Conservation (phyloP, 2,113 vertebrate species). For the Odontophorus gujanensis region DNA sequence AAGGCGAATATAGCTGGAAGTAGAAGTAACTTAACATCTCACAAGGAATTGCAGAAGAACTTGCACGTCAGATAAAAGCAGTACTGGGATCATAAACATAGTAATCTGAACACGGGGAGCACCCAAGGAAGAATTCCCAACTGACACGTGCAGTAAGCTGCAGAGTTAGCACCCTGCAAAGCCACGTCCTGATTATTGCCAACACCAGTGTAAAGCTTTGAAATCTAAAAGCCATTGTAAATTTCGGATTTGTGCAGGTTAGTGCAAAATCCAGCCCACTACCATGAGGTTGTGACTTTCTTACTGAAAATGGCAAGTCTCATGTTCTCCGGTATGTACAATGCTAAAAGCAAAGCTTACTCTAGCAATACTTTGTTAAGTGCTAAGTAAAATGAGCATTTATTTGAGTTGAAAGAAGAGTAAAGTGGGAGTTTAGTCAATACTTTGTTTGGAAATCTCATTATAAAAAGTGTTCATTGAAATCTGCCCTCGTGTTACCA, state of each 20-base stretch:
- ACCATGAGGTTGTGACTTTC: neutral
- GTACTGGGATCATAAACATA: neutral
- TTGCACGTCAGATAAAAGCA: neutral
- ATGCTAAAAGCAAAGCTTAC: neutral
- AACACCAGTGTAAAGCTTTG: neutral
- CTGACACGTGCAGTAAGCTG: neutral
- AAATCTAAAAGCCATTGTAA: neutral
- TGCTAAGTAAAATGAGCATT: neutral
- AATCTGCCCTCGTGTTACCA: neutral
- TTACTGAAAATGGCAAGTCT: neutral
- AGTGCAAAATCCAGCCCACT: neutral
- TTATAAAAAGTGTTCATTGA: neutral
- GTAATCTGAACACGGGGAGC: neutral
- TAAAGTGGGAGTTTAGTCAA: neutral
- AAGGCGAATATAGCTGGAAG: neutral
- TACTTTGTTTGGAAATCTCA: neutral
- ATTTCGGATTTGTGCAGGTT: neutral
- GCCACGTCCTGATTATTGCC: neutral
- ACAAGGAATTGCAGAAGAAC: neutral
- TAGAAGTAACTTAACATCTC: neutral
- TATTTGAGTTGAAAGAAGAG: neutral
- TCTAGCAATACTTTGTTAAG: neutral
- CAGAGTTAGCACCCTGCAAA: neutral
- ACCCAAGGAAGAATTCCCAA: neutral
- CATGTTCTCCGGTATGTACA: accelerated